Conservation (phyloP, 2,797 vertebrate species). For the Thripadectes ignobilis region DNA sequence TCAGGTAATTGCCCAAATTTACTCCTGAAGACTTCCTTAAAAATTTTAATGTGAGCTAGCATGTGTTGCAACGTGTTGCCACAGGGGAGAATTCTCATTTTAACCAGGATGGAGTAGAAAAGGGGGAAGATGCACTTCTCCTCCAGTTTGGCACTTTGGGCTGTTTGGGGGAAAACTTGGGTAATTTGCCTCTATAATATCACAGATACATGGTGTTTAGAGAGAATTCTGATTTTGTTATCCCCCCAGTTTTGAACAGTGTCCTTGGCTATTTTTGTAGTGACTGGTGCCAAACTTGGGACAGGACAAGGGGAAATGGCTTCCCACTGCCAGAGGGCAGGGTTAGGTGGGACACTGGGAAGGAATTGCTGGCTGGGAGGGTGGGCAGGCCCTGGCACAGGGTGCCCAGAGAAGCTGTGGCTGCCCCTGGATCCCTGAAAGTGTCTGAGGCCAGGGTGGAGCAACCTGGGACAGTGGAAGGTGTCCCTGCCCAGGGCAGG, state of each 20-base stretch:
- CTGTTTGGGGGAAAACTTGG: not conserved
- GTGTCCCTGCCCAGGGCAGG: no score
- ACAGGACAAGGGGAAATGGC: not conserved
- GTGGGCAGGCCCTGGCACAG: accelerated
- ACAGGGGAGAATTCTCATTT: not conserved
- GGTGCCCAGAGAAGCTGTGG: not conserved
- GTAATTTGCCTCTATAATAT: not conserved
- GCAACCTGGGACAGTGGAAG: no score
- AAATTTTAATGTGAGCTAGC: not conserved
- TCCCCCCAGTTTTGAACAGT: not conserved
- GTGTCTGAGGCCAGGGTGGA: no score
- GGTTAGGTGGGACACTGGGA: accelerated
- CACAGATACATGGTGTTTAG: accelerated
- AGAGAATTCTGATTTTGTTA: not conserved
- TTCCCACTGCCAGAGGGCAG: not conserved
- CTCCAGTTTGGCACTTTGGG: not conserved
- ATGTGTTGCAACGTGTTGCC: accelerated
- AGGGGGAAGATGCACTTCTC: not conserved
- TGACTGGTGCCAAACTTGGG: not conserved
- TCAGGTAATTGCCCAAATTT: not conserved
- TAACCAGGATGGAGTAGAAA: not conserved
- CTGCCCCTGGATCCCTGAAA: no score
- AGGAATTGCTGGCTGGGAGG: not conserved
- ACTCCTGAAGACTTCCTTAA: not conserved
- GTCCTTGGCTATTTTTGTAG: not conserved